Evolutionary conservation across 2,113 vertebrate species (phyloP).

Genomic region (Sminthopsis crassicaudata): DNA sequence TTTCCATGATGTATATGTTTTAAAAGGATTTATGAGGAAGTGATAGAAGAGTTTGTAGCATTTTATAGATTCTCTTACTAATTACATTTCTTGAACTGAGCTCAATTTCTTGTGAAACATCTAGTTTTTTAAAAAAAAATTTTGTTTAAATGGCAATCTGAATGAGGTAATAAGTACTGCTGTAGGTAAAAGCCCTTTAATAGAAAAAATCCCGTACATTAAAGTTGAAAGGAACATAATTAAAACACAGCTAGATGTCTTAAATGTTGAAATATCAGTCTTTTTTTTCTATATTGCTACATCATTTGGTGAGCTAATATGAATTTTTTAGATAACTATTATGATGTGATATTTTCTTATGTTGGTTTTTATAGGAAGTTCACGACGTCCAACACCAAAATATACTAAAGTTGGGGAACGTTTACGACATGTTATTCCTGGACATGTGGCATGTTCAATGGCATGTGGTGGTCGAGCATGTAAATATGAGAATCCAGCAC

Average conservation of each 20-base stretch:
- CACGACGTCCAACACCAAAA: slow-evolving; percentile 91
- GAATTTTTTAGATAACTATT: not conserved
- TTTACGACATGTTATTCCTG: slow-evolving; percentile 94
- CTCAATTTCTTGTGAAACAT: slow-evolving; percentile 34
- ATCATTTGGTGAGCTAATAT: slow-evolving; percentile 25
- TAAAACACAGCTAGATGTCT: not conserved
- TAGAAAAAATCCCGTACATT: not conserved
- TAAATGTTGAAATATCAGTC: not conserved
- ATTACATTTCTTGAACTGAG: slow-evolving; percentile 24
- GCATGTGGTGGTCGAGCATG: slow-evolving; percentile 95
- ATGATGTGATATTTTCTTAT: slow-evolving; percentile 12
- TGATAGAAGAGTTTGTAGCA: slow-evolving; percentile 7
- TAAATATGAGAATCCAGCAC: slow-evolving; percentile 97
- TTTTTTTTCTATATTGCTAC: not conserved
- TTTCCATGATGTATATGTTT: slow-evolving; percentile 39
- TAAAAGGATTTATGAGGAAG: not conserved
- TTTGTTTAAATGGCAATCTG: not conserved
- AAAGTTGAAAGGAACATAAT: not conserved
- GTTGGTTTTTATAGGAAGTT: slow-evolving; percentile 82
- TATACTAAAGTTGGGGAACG: slow-evolving; percentile 97
- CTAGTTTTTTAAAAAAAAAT: not conserved
- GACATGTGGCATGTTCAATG: slow-evolving; percentile 97
- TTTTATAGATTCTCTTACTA: slow-evolving; percentile 25
- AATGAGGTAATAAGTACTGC: not conserved
- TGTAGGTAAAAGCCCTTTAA: not conserved